Base-by-base conservation (phyloP, 92 coral and sea anemone species). In the Porites divaricata region DNA sequence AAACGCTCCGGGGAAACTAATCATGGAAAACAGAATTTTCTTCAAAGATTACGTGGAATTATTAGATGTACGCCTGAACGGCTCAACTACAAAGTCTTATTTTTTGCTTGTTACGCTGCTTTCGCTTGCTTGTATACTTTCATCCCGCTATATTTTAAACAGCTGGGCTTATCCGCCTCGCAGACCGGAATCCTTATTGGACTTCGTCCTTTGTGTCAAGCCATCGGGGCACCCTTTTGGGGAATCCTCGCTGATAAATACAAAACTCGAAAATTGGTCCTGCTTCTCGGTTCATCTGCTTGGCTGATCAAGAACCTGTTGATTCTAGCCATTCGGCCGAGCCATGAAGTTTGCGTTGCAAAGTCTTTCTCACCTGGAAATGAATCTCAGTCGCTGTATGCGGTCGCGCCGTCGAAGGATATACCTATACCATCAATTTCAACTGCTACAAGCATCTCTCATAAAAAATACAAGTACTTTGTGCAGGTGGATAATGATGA, bases 131-230 rank as follows among this genome's bases (percentile, higher is more conserved):
- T 91, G 19, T 50, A 67, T 41, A 68, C 84, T 25, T 91, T 59
- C 73, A 58, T 85, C 11, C 89, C 94, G 6, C 76, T 91, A 78
- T 91, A 91, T 63, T 88, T 88, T 81, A 91, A 91, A 74, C 88
- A 90, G 51, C 24, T 93, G 8, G 96, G 96, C 25, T 83, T 93
- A 22, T 77, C 90, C 1, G 84, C 96, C 17, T 67, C 53, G 2
- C 85, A 87, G 54, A 86, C 89, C 16, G 96, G 96, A 7, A 21
- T 90, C 1, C 78, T 93, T 17, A 35, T 72, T 24, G 93, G 96
- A 5, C 48, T 84, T 63, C 89, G 92, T 56, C 83, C 83, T 6
- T 62, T 90, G 20, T 75, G 87, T 19, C 89, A 80, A 71, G 87
- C 89, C 1, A 70, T 77, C 2, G 89, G 79, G 1, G 79, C 92